Evolutionary conservation across 92 coral and sea anemone species (phyloP).

Genomic region (Bergia sp.): DNA sequence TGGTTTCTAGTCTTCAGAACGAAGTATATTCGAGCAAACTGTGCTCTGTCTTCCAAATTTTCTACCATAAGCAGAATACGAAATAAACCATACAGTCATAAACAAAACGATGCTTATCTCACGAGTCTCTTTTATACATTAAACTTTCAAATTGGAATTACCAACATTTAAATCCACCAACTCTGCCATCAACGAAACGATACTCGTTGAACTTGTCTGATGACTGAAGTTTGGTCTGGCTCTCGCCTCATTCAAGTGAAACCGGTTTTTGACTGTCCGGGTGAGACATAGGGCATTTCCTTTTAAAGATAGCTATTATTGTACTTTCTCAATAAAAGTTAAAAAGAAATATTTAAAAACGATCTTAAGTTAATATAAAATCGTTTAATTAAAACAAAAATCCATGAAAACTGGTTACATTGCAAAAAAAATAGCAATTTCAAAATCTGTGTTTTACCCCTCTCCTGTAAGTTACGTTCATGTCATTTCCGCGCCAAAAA

Average conservation of each 20-base stretch:
- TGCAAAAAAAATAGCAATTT: neutral
- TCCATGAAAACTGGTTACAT: neutral
- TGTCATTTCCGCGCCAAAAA: slow-evolving; percentile 38
- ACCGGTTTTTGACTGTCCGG: slow-evolving; percentile 33
- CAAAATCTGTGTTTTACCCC: slow-evolving; percentile 8
- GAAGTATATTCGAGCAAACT: neutral
- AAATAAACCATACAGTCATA: neutral
- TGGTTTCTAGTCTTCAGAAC: neutral
- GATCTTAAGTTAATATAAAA: neutral
- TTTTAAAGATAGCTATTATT: neutral
- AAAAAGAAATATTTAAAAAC: neutral
- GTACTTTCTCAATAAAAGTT: neutral
- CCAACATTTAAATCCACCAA: neutral
- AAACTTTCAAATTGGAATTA: slow-evolving; percentile 16
- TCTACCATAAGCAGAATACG: neutral
- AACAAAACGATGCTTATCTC: neutral
- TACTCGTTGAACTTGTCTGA: slow-evolving; percentile 34
- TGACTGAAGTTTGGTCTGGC: neutral
- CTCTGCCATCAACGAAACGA: neutral
- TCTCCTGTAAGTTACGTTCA: slow-evolving; percentile 21
- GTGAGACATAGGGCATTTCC: neutral
- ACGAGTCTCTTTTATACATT: neutral
- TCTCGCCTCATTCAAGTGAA: slow-evolving; percentile 25
- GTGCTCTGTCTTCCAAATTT: neutral
- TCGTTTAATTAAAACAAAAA: neutral